Conservation (phyloP, 2,888 invertebrate genomes). For the Latrodectus elegans region DNA sequence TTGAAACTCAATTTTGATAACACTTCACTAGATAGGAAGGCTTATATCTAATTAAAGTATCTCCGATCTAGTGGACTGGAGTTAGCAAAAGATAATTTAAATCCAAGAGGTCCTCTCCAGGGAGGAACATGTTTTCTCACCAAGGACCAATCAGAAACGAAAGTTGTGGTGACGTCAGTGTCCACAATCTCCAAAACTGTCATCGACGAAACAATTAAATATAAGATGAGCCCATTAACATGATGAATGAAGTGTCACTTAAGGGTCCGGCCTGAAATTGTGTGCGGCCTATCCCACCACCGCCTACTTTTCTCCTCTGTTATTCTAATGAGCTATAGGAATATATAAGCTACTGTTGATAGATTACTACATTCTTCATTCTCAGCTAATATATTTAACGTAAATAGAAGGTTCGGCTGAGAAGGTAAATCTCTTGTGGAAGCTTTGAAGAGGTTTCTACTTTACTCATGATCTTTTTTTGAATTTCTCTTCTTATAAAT, state of each 20-base stretch:
- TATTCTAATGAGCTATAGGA: slow-evolving; percentile 52
- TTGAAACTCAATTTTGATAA: too few relatives aligned
- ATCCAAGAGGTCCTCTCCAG: slow-evolving; percentile 29
- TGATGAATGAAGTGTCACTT: slow-evolving; percentile 66
- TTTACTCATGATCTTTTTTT: not conserved
- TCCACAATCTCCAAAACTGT: slow-evolving; percentile 62
- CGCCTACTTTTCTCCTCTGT: slow-evolving; percentile 10
- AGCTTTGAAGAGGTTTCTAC: not conserved
- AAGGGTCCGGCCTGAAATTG: slow-evolving; percentile 54
- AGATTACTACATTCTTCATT: slow-evolving; percentile 44
- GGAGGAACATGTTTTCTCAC: slow-evolving; percentile 34
- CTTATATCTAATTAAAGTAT: slow-evolving; percentile 51
- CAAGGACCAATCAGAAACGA: slow-evolving; percentile 49
- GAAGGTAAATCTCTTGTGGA: not conserved
- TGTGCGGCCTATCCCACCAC: slow-evolving; percentile 2
- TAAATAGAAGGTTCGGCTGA: slow-evolving; percentile 36
- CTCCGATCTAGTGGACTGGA: slow-evolving; percentile 25
- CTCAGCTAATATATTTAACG: slow-evolving; percentile 50
- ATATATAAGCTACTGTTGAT: slow-evolving; percentile 30
- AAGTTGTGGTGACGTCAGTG: slow-evolving; percentile 48
- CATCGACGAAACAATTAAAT: slow-evolving; percentile 66
- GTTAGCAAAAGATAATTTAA: slow-evolving; percentile 14
- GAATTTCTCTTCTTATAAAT: too few relatives aligned
- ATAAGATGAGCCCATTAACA: slow-evolving; percentile 67
- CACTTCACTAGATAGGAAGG: not conserved